Base-by-base conservation (phyloP, 2,113 vertebrate species). In the Camelus dromedarius region DNA sequence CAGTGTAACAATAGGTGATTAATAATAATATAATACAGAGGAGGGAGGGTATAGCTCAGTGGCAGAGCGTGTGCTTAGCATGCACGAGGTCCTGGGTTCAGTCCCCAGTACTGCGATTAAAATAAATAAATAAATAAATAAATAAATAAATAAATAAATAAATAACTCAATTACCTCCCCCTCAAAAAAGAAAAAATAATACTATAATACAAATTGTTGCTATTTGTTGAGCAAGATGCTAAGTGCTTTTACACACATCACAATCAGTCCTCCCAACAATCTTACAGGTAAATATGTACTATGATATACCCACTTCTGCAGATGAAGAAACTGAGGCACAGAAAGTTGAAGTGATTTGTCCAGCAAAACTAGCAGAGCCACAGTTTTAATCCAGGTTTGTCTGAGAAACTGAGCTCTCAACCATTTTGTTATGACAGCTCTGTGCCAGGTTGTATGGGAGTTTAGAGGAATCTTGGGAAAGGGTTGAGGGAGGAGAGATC, bases 331-430 rank as follows among this genome's bases (percentile, higher is more conserved):
- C 64, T 16, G 52, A 93, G 26, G 24, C 8, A 35, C 42, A 86
- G 79, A 90, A 81, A 81, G 12, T 30, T 32, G 22, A 50, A 81
- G 28, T 38, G 10, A 75, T 80, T 62, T 85, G 7, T 80, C 18
- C 9, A 24, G 67, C n/a, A 52, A 86, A 92, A 90, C 50, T 15
- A 64, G 20, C 58, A 85, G 84, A 92, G 13, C 48, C 28, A 80
- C 50, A n/a, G 60, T 64, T 70, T 81, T 64, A 77, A 82, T 76
- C 0, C 73, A 90, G 92, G 20, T 70, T 46, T 28, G 76, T 72
- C 67, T 79, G 52, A 84, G 77, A 88, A 91, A 22, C 64, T 95
- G 85, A 84, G 67, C 81, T 30, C 26, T 91, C 70, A 82, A 82
- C 22, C 28, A 26, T 35, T 92, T 64, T 66, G 32, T 76, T 72